Conservation (phyloP, 1,140 invertebrate genomes). For the Helicoverpa zea region DNA sequence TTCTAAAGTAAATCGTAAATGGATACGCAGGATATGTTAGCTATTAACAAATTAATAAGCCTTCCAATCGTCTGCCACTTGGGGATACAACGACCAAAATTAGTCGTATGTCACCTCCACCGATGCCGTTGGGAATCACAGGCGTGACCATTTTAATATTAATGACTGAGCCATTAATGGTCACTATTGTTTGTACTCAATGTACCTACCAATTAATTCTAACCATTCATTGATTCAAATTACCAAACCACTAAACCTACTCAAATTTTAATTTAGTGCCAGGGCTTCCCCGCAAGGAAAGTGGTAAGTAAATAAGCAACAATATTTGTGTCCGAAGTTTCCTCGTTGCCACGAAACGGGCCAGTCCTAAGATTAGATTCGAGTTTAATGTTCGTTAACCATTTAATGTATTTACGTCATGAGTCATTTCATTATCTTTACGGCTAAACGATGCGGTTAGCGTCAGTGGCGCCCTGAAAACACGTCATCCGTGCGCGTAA, state of each 20-base stretch:
- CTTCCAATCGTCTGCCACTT: too few species aligned
- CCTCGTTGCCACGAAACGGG: conserved; percentile 2
- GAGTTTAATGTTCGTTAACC: background rate
- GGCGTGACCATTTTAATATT: background rate
- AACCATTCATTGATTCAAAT: too few species aligned
- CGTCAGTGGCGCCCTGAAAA: conserved; percentile 13
- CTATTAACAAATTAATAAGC: too few species aligned
- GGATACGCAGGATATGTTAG: background rate
- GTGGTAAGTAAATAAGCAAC: too few species aligned
- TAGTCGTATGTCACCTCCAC: background rate
- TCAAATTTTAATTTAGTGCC: too few species aligned
- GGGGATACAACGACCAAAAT: too few species aligned
- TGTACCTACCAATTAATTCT: background rate
- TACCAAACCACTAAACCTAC: too few species aligned
- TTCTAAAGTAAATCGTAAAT: background rate
- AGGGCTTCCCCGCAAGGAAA: too few species aligned
- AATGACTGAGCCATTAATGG: background rate
- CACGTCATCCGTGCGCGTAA: background rate
- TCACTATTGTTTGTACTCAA: background rate
- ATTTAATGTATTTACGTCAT: conserved; percentile 25
- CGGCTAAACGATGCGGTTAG: conserved; percentile 40
- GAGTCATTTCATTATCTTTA: conserved; percentile 39
- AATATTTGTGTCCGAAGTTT: too few species aligned
- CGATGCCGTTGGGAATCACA: background rate
- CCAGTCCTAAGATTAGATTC: background rate